phyloP scores from a whole-genome alignment of 2,888 invertebrate species.

The Meandrusa payeni region DNA sequence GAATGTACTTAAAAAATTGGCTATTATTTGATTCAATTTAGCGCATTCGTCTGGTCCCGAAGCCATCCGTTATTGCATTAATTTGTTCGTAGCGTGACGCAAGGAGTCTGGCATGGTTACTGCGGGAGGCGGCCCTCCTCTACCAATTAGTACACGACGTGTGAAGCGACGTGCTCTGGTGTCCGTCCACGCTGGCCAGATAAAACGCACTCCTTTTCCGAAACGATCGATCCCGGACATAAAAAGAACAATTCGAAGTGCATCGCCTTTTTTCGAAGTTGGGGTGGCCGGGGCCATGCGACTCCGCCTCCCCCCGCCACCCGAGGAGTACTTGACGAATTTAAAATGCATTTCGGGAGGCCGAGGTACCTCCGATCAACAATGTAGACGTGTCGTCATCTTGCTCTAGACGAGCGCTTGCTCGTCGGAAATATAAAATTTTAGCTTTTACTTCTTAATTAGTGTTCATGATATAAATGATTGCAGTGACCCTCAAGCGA shows the following conservation, averaged over 20 bases:
- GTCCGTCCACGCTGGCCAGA: conserved; percentile 54
- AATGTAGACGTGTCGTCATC: conserved; percentile 30
- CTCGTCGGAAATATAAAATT: no score
- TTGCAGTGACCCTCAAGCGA: no score
- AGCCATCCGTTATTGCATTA: no score
- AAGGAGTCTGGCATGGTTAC: not conserved
- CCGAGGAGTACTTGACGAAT: conserved; percentile 61
- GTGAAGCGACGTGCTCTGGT: conserved; percentile 58
- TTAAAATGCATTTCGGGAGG: conserved; percentile 68
- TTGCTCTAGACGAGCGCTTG: not conserved
- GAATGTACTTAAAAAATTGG: no score
- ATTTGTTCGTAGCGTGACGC: conserved; percentile 1
- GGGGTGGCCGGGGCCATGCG: conserved; percentile 39
- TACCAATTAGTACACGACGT: conserved; percentile 69
- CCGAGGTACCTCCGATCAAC: conserved; percentile 59
- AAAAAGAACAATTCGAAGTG: conserved; percentile 79
- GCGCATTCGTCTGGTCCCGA: no score
- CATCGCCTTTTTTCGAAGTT: conserved; percentile 78
- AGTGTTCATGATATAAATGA: no score
- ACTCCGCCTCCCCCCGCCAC: conserved; percentile 38
- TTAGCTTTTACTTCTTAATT: no score
- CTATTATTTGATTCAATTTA: no score
- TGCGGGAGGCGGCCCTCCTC: conserved; percentile 18
- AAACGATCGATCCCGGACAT: conserved; percentile 78
- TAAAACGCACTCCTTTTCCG: conserved; percentile 70